phyloP scores from a whole-genome alignment of 2,888 invertebrate genomes.

The Orthosia cruda region DNA sequence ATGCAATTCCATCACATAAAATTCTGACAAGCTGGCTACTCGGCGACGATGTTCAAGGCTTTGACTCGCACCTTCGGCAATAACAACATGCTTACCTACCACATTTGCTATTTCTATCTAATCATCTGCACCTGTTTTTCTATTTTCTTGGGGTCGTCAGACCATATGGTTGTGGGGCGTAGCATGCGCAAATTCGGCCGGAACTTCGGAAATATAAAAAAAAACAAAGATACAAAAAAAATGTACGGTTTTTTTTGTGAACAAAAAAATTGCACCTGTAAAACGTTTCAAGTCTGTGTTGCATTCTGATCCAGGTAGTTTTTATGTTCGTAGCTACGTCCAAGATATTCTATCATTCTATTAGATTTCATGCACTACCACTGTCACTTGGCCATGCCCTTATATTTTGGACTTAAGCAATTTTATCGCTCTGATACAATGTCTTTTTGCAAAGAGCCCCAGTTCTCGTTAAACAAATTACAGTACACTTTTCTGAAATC shows the following conservation, averaged over 20 bases:
- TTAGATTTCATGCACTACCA: no score
- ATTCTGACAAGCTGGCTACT: no score
- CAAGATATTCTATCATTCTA: no score
- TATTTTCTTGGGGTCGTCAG: not conserved
- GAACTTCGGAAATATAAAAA: not conserved
- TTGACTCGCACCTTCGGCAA: not conserved
- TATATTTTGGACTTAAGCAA: not conserved
- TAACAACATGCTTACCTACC: no score
- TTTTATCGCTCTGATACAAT: not conserved
- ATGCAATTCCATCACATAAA: no score
- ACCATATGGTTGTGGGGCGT: conserved; percentile 32
- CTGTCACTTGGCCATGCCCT: not conserved
- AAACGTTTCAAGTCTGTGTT: not conserved
- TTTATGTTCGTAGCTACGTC: not conserved
- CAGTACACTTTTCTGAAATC: conserved; percentile 21
- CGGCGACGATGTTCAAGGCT: no score
- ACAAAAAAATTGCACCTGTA: not conserved
- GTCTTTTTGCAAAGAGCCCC: not conserved
- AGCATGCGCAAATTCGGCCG: not conserved
- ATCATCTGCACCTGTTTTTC: not conserved
- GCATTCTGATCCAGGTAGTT: not conserved
- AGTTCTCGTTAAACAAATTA: conserved; percentile 18
- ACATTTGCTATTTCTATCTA: not conserved
- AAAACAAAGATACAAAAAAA: not conserved
- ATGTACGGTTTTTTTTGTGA: no score